These are phyloP conservation scores for Achroia grisella DNA, from an alignment of 1,140 invertebrate species.

Conservation along the genomic window DNA sequence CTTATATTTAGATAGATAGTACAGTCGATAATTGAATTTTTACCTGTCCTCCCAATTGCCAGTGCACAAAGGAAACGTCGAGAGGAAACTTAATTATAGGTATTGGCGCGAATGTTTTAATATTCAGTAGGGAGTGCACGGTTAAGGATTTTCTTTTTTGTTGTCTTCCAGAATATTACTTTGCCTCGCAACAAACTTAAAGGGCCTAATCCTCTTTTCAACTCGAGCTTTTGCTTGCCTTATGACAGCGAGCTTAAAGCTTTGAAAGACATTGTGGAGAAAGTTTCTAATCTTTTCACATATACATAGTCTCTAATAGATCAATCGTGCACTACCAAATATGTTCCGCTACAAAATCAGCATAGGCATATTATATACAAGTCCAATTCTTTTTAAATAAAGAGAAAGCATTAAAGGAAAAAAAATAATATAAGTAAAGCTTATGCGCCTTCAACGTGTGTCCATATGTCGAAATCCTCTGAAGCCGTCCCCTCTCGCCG, in stretches of 20 bases:
- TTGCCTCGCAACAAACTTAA: conserved; percentile 64
- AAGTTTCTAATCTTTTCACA: conserved; percentile 58
- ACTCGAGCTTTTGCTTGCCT: conserved; percentile 60
- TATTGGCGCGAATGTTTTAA: conserved; percentile 30
- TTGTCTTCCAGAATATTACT: conserved; percentile 53
- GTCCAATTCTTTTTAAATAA: conserved; percentile 6
- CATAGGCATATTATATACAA: no score
- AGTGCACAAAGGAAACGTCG: conserved; percentile 7
- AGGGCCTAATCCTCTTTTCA: conserved; percentile 62
- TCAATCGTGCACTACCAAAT: conserved; percentile 9
- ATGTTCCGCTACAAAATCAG: conserved; percentile 1
- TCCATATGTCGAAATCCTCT: conserved; percentile 43
- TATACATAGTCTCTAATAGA: conserved; percentile 24
- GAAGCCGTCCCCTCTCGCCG: conserved; percentile 36
- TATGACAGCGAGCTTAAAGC: conserved; percentile 59
- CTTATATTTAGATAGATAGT: not conserved
- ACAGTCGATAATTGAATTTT: no score
- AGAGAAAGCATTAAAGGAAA: conserved; percentile 14
- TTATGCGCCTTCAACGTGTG: conserved; percentile 41
- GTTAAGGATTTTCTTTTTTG: conserved; percentile 45
- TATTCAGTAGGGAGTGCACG: conserved; percentile 33
- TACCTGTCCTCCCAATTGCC: no score
- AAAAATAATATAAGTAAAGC: conserved; percentile 38
- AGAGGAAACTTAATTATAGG: conserved; percentile 21
- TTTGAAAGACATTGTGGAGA: conserved; percentile 43